A percentile compares a stretch with the other conserved stretches of the same genome.
These are phyloP conservation scores for Zaprionus lachaisei DNA, from an alignment of 1,140 invertebrate species.

Conservation along the genomic window DNA sequence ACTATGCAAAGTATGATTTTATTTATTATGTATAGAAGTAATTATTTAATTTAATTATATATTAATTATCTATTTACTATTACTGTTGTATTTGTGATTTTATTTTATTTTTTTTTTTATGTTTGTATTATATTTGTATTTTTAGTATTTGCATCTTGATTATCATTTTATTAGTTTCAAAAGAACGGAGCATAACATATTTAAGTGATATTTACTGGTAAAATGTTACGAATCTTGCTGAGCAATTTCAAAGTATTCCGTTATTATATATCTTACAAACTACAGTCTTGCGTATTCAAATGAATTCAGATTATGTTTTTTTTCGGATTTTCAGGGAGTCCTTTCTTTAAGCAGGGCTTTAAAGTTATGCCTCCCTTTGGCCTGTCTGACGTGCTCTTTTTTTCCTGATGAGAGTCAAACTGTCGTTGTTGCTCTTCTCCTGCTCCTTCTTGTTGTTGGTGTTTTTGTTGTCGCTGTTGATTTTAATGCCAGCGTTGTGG, in stretches of 20 bases:
- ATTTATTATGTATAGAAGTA: no score
- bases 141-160: no score
- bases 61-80: no score
- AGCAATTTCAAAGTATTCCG: background rate
- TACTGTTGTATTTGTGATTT: background rate
- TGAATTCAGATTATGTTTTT: slow-evolving; percentile 48
- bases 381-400: slow-evolving; percentile 21
- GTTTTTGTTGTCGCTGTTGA: slow-evolving; percentile 29
- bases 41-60: no score
- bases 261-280: background rate
- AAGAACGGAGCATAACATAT: no score
- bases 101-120: background rate
- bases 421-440: slow-evolving; percentile 32
- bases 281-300: slow-evolving; percentile 11
- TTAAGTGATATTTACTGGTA: background rate
- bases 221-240: background rate
- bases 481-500: slow-evolving; percentile 42
- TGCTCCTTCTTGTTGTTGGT: slow-evolving; percentile 30
- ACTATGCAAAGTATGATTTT: background rate
- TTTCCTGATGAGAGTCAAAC: slow-evolving; percentile 50
- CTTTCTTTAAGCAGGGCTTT: slow-evolving; percentile 6
- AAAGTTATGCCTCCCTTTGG: slow-evolving; percentile 19
- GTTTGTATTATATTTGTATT: background rate
- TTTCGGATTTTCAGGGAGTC: background rate
- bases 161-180: no score